Base-by-base conservation (phyloP, 2,888 invertebrate genomes). In the Drosophila emarginata region DNA sequence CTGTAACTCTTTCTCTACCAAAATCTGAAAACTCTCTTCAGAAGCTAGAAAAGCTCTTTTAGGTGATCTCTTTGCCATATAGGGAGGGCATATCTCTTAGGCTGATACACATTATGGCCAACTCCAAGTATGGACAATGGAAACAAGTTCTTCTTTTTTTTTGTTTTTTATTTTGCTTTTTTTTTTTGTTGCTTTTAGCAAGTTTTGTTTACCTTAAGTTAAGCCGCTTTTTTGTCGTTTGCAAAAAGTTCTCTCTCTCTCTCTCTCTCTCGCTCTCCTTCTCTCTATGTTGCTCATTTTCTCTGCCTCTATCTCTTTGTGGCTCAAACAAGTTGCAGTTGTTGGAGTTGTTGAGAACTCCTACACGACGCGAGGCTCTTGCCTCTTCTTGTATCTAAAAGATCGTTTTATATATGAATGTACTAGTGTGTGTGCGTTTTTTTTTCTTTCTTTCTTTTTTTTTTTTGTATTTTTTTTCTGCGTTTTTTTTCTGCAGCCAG, bases 201-300 rank as follows among this genome's bases (percentile, higher is more conserved):
- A 77, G 70, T 87, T 81, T 87, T 84, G 79, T 80, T 81, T 82
- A 82, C 86, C 83, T 77, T 83, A 72, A 70, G 86, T 54, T 57
- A 37, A 32, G 14, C 36, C 28, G 15, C 51, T 32, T 66, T 74
- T 62, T 62, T 40, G 40, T 26, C 21, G 12, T 14, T 14, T 40
- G 54, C 66, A 52, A 66, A 50, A 56, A 56, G 67, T 63, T 63
- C 69, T 64, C 64, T 59, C 64, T 15, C 39, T 32, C 63, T 58
- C 57, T 54, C 32, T 51, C 40, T 60, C 57, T 56, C 50, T 64
- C 68, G 68, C 68, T 64, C 39, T 67, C 52, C 69, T 69, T 61
- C 45, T 67, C 36, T 59, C 70, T 64, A 32, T 2, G 2, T 32
- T 32, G 64, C 45, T 45, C 45, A 14, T 23, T 28, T 58, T 57